phyloP scores from a whole-genome alignment of 2,888 invertebrate species.

The Cantharis flavilabris region DNA sequence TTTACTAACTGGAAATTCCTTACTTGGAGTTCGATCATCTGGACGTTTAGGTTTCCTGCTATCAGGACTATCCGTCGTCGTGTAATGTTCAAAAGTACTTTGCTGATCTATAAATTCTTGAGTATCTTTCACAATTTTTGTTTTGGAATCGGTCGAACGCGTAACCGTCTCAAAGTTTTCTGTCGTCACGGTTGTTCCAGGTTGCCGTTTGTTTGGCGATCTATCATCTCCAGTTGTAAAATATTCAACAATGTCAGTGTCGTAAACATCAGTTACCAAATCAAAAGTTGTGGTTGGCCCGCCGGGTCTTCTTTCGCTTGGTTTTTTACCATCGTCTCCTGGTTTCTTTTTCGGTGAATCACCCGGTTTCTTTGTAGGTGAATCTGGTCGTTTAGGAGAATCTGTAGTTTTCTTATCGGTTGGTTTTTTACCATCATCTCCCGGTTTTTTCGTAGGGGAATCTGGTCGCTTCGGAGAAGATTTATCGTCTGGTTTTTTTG shows the following conservation, averaged over 20 bases:
- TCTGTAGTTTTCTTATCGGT: background rate
- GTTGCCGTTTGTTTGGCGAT: background rate
- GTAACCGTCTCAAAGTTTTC: conserved; percentile 27
- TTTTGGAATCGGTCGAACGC: conserved; percentile 30
- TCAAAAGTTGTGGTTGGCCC: background rate
- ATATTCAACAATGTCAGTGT: background rate
- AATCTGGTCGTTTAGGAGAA: conserved; percentile 10
- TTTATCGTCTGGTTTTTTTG: conserved; percentile 14
- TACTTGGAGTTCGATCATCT: conserved; percentile 12
- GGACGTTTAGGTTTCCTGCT: background rate
- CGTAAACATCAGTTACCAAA: background rate
- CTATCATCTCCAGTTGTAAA: background rate
- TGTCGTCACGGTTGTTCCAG: conserved; percentile 11
- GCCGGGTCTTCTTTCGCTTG: background rate
- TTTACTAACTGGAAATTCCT: conserved; percentile 4
- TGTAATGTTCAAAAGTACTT: conserved; percentile 17
- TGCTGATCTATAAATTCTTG: conserved; percentile 35
- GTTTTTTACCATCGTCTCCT: background rate
- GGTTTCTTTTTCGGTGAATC: background rate
- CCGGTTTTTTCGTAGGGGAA: background rate
- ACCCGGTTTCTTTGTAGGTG: background rate
- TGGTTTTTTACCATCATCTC: background rate
- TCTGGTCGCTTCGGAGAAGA: conserved; percentile 10
- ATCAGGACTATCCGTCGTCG: background rate
- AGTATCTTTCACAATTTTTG: conserved; percentile 29